Evolutionary conservation across 1,140 invertebrate genomes (phyloP).

Genomic region (Stegodyphus mimosarum): DNA sequence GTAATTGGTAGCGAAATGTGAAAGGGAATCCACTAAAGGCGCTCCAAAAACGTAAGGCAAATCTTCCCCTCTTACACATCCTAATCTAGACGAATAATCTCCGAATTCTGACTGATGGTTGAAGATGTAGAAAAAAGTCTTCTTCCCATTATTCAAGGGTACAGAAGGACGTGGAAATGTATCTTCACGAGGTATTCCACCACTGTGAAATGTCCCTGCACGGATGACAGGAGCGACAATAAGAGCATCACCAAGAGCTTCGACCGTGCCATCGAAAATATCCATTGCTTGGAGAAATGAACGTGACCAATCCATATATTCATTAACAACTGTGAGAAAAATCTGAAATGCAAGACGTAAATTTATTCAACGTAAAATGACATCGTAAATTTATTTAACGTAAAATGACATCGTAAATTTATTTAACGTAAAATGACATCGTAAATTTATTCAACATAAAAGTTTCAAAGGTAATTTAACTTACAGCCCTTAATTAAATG

Average conservation of each 20-base stretch:
- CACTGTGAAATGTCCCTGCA: slow-evolving; percentile 89
- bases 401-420: too few relatives aligned
- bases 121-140: slow-evolving; percentile 90
- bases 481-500: too few relatives aligned
- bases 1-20: slow-evolving; percentile 76
- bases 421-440: too few relatives aligned
- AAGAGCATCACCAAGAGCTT: slow-evolving; percentile 92
- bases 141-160: slow-evolving; percentile 22
- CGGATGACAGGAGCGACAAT: slow-evolving; percentile 91
- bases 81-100: slow-evolving; percentile 76
- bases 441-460: too few relatives aligned
- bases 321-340: slow-evolving; percentile 95
- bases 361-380: too few relatives aligned
- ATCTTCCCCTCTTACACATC: slow-evolving; percentile 71
- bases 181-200: slow-evolving; percentile 41
- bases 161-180: slow-evolving; percentile 64
- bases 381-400: too few relatives aligned
- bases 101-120: slow-evolving; percentile 94
- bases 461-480: too few relatives aligned
- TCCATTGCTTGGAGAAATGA: slow-evolving; percentile 91
- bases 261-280: slow-evolving; percentile 91
- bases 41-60: slow-evolving; percentile 75
- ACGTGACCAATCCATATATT: slow-evolving; percentile 97
- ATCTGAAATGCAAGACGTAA: slow-evolving; percentile 76
- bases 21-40: slow-evolving; percentile 17